Evolutionary conservation across 2,888 invertebrate species (phyloP), one percentile per base, ranked within the genome.

Genomic region (Mesorhabditis belari): DNA sequence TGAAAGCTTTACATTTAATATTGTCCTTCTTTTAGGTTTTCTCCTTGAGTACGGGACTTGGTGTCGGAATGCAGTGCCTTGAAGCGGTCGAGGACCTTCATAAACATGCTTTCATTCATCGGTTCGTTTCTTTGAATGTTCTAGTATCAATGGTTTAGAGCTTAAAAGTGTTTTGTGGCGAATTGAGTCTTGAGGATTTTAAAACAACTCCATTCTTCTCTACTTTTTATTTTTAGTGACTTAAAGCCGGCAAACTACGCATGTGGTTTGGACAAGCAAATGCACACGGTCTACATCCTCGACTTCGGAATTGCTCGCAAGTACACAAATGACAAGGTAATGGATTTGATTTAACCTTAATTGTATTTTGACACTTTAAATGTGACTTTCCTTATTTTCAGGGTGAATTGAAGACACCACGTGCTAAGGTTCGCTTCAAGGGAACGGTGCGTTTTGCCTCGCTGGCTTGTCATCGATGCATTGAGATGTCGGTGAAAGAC

Each of bases 371-470:
- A n/a, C n/a, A n/a, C n/a, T n/a, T n/a, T n/a, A n/a, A n/a, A n/a
- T n/a, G n/a, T n/a, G n/a, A n/a, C n/a, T n/a, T n/a, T n/a, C n/a
- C n/a, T n/a, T n/a, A n/a, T n/a, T n/a, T 35, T 35, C 44, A 35
- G 53, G 64, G 67, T 23, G 71, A 69, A 58, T 55, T 71, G 56
- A 71, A 70, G 60, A 66, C 69, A 9, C 70, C 73, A 9, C 56
- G 73, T n/a, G 61, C 58, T 17, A 12, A n/a, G 9, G 21, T 64
- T 27, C 17, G 53, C 23, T 73, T 74, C 55, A 62, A 76, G 65
- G 77, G 77, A 28, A 77, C 77, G 3, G 70, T 77, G 23, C 67
- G 71, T 6, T 77, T 75, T 60, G 77, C 77, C n/a, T 65, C 77
- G 9, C 21, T 75, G 12, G 62, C 64, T 2, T 75, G 74, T 57